A percentile compares a stretch with the other conserved stretches of the same genome.
Evolutionary conservation across 2,888 invertebrate genomes (phyloP).

Genomic region (Conomelus anceps): DNA sequence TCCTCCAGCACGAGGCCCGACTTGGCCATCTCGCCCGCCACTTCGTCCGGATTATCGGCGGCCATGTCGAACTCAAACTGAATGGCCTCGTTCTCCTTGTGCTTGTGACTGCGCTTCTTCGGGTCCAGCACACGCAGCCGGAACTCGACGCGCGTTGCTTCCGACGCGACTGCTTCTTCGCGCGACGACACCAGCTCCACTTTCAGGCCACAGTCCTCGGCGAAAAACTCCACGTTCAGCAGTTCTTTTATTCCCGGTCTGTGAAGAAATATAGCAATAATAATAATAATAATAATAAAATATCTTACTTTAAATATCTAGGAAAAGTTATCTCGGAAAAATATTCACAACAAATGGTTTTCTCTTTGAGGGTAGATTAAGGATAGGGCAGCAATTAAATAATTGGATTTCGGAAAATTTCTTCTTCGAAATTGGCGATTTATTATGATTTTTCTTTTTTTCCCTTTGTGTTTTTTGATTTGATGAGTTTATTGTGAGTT

Average conservation of each 20-base stretch:
- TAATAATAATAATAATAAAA: conserved; percentile 13
- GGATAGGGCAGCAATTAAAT: too few species aligned
- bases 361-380: too few species aligned
- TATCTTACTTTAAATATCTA: background rate
- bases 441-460: too few species aligned
- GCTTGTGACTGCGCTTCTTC: conserved; percentile 92
- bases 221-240: conserved; percentile 92
- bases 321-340: too few species aligned
- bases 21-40: conserved; percentile 92
- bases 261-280: conserved; percentile 29
- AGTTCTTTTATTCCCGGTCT: conserved; percentile 90
- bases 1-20: conserved; percentile 93
- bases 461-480: too few species aligned
- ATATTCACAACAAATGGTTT: too few species aligned
- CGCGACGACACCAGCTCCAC: conserved; percentile 63
- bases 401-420: too few species aligned
- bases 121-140: conserved; percentile 91
- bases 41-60: conserved; percentile 86
- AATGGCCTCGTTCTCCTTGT: conserved; percentile 98
- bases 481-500: too few species aligned
- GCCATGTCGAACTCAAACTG: conserved; percentile 96
- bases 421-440: too few species aligned
- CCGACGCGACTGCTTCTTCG: conserved; percentile 46
- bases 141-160: conserved; percentile 69
- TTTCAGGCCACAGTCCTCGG: conserved; percentile 82